These are phyloP conservation scores for Poicephalus gulielmi DNA, from an alignment of 2,113 vertebrate genomes.

Conservation along the genomic window DNA sequence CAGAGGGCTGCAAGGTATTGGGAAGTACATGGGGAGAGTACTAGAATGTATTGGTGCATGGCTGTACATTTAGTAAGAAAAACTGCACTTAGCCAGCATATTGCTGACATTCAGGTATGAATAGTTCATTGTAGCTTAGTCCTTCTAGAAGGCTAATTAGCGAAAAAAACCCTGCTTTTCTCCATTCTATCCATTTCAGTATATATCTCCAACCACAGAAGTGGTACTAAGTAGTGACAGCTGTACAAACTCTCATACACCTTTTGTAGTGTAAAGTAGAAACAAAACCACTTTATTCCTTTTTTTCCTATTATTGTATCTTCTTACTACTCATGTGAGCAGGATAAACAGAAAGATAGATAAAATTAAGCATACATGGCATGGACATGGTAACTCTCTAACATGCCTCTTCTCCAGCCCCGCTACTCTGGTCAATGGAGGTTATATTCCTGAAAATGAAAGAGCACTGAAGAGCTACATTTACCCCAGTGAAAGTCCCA, in stretches of 20 bases:
- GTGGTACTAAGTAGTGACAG: neutral
- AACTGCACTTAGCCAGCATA: neutral
- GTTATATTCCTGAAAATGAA: neutral
- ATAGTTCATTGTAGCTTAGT: neutral
- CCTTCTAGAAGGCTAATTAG: neutral
- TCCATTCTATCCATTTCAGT: neutral
- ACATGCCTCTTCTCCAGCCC: neutral
- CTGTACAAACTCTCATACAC: neutral
- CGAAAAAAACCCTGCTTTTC: neutral
- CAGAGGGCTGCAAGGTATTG: neutral
- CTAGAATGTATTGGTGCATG: rapidly evolving
- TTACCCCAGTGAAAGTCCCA: neutral
- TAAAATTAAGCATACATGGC: neutral
- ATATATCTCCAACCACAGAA: neutral
- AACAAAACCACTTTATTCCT: neutral
- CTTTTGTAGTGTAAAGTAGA: neutral
- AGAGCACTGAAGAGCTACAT: neutral
- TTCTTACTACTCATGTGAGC: neutral
- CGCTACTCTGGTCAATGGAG: neutral
- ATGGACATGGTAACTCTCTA: neutral
- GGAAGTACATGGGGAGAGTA: neutral
- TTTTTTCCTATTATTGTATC: neutral
- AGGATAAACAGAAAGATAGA: neutral
- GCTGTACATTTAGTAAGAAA: neutral
- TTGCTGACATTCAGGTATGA: neutral